phyloP scores from a whole-genome alignment of 2,113 vertebrate species.

The Burhinus bistriatus region DNA sequence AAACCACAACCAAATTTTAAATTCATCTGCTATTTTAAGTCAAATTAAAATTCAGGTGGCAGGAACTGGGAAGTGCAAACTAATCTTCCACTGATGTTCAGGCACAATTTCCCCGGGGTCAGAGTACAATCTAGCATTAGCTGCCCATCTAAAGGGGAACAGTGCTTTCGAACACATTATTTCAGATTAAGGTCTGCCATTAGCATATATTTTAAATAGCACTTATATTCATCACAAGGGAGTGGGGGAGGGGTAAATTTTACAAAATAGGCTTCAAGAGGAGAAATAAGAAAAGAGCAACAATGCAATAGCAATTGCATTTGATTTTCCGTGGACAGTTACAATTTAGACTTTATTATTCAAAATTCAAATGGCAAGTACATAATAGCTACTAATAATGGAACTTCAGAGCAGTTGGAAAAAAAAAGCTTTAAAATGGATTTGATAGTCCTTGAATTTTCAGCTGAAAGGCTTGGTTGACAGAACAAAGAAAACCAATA shows the following conservation, averaged over 20 bases:
- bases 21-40: background rate
- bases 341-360: background rate
- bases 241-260: background rate
- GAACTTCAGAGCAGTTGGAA: background rate
- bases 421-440: background rate
- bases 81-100: background rate
- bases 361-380: background rate
- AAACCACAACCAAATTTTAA: background rate
- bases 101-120: background rate
- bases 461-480: background rate
- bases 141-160: background rate
- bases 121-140: background rate
- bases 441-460: background rate
- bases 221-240: rapidly evolving
- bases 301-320: background rate
- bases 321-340: background rate
- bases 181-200: background rate
- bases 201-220: background rate
- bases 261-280: background rate
- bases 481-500: background rate
- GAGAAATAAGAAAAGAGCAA: background rate
- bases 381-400: background rate
- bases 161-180: background rate
- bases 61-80: background rate
- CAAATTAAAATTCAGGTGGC: background rate